Evolutionary conservation across 2,113 vertebrate species (phyloP).

Genomic region (Promerops cafer): DNA sequence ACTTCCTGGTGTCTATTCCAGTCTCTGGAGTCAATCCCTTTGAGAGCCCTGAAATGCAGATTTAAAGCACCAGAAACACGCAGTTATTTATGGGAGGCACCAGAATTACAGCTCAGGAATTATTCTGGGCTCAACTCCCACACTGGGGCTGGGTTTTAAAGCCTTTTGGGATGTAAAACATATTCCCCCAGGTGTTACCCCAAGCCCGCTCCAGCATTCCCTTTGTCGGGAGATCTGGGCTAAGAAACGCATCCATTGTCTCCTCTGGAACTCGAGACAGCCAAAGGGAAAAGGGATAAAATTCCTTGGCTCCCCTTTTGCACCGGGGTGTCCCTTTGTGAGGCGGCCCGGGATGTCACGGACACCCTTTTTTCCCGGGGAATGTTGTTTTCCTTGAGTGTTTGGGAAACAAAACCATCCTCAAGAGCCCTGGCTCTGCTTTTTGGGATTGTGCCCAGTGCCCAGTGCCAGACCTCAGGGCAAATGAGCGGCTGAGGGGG

Average conservation of each 20-base stretch:
- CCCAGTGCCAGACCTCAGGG: neutral
- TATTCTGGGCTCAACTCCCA: neutral
- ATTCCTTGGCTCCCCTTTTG: conserved; percentile 57
- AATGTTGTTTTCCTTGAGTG: conserved; percentile 32
- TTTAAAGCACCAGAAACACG: neutral
- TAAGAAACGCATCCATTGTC: conserved; percentile 2
- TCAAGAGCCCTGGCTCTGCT: neutral
- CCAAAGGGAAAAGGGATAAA: conserved; percentile 3
- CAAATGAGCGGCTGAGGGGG: neutral
- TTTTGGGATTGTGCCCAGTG: neutral
- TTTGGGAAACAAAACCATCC: conserved; percentile 32
- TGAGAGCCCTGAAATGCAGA: neutral
- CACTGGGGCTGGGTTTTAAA: neutral
- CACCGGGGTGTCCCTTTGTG: conserved; percentile 45
- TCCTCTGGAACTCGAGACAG: neutral
- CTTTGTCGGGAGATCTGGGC: neutral
- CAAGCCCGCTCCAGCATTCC: neutral
- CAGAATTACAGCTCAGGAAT: neutral
- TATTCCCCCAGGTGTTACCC: rapidly evolving
- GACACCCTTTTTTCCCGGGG: conserved; percentile 19
- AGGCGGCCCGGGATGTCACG: neutral
- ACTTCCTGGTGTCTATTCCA: neutral
- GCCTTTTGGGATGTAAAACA: neutral
- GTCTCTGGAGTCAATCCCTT: neutral
- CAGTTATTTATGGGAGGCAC: neutral